Evolutionary conservation across 2,888 invertebrate genomes (phyloP).

Genomic region (Antheraea yamamai): DNA sequence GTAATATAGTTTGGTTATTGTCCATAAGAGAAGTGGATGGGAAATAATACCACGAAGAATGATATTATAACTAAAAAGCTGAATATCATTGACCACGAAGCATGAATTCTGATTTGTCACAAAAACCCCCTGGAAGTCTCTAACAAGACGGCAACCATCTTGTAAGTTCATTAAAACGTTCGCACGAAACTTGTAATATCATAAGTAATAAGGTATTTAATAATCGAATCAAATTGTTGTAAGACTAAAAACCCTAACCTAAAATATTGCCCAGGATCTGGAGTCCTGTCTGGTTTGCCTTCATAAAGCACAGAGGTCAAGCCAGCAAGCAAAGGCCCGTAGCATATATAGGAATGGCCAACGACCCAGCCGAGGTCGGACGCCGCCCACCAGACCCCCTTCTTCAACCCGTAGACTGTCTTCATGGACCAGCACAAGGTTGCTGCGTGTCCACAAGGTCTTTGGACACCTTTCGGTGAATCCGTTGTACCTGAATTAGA

Average conservation of each 20-base stretch:
- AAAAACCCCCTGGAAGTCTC: no score
- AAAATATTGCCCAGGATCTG: constrained; percentile 95
- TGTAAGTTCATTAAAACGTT: no score
- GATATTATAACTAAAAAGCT: no score
- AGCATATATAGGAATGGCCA: constrained; percentile 97
- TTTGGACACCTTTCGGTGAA: constrained; percentile 87
- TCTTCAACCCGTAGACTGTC: constrained; percentile 89
- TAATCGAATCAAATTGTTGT: background rate
- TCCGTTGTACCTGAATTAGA: constrained; percentile 70
- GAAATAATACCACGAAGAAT: no score
- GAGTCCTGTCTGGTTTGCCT: constrained; percentile 97
- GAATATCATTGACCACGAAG: no score
- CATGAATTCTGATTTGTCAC: no score
- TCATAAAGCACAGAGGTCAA: constrained; percentile 92
- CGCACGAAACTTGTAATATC: no score
- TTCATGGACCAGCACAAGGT: constrained; percentile 93
- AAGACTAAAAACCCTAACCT: constrained; percentile 77
- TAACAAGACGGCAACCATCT: no score
- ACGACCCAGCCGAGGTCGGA: constrained; percentile 97
- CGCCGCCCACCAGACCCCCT: constrained; percentile 95
- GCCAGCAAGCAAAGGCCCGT: constrained; percentile 92
- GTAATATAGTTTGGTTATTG: no score
- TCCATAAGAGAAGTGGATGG: no score
- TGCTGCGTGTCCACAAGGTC: constrained; percentile 94
- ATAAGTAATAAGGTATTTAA: no score